These are phyloP conservation scores for Pluvianellus socialis DNA, from an alignment of 2,113 vertebrate genomes.

Conservation along the genomic window DNA sequence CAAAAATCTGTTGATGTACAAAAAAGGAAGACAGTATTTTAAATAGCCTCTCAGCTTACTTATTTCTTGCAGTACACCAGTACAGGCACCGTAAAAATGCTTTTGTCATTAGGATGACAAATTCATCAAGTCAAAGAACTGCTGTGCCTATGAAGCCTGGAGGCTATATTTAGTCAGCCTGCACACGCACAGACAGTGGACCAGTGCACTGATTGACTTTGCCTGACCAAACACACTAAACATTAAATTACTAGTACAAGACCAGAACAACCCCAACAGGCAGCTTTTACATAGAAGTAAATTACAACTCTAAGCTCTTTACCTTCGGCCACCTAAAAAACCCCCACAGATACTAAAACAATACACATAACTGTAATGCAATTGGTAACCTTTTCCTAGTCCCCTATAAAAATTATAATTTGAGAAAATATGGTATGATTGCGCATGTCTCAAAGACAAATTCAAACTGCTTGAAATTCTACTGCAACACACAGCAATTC, in stretches of 20 bases:
- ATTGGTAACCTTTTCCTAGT: neutral
- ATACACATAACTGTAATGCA: neutral
- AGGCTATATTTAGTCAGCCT: neutral
- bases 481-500: neutral
- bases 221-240: neutral
- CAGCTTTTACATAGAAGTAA: neutral
- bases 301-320: neutral
- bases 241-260: neutral
- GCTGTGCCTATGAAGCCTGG: neutral
- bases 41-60: neutral
- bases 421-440: neutral
- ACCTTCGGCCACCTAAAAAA: neutral
- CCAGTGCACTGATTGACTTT: neutral
- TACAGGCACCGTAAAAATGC: neutral
- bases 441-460: neutral
- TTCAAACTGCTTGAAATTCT: neutral
- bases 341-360: neutral
- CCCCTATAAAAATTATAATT: neutral
- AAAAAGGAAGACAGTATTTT: neutral
- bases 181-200: neutral
- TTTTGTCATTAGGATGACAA: neutral
- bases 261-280: neutral
- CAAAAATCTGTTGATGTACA: neutral
- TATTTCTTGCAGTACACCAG: neutral
- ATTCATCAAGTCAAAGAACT: neutral